Percentiles rank a stretch among this genome's conserved stretches.
These are phyloP conservation scores for Trissolcus japonicus DNA, from an alignment of 2,888 invertebrate genomes.

Conservation along the genomic window DNA sequence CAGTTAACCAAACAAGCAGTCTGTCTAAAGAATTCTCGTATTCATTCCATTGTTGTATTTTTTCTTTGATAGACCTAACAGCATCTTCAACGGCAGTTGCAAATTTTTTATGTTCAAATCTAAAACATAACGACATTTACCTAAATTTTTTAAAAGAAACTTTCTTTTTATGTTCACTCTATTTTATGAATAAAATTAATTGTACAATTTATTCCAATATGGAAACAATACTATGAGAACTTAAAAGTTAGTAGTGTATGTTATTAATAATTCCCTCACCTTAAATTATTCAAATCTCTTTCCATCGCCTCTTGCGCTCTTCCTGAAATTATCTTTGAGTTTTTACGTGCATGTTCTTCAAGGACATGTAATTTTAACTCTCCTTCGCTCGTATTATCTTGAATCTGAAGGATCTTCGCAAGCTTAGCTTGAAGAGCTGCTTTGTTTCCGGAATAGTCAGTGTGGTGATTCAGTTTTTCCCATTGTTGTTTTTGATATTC, in stretches of 20 bases:
- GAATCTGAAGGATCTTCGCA: constrained; percentile 87
- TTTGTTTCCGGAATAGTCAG: constrained; percentile 92
- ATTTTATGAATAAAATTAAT: too few relatives aligned
- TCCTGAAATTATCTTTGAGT: constrained; percentile 84
- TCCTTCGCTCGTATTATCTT: constrained; percentile 87
- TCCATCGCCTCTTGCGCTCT: constrained; percentile 91
- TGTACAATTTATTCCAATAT: neutral
- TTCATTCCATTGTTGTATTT: constrained; percentile 92
- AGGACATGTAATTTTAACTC: constrained; percentile 86
- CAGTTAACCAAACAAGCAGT: constrained; percentile 88
- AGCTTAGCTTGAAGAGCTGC: constrained; percentile 88
- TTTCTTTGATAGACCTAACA: constrained; percentile 87
- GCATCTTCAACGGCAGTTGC: constrained; percentile 86
- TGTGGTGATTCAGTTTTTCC: constrained; percentile 89
- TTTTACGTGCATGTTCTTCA: constrained; percentile 84
- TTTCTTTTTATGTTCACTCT: too few relatives aligned
- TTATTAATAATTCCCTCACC: constrained; percentile 66
- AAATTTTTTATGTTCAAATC: constrained; percentile 91
- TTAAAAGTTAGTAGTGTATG: neutral
- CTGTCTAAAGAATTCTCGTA: constrained; percentile 91
- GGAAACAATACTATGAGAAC: neutral
- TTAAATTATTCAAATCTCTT: constrained; percentile 86
- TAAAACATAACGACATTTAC: constrained; percentile 56
- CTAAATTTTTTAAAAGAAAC: too few relatives aligned
- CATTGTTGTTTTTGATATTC: constrained; percentile 93